phyloP scores from a whole-genome alignment of 1,140 invertebrate genomes.

The Heliothis subflexa region DNA sequence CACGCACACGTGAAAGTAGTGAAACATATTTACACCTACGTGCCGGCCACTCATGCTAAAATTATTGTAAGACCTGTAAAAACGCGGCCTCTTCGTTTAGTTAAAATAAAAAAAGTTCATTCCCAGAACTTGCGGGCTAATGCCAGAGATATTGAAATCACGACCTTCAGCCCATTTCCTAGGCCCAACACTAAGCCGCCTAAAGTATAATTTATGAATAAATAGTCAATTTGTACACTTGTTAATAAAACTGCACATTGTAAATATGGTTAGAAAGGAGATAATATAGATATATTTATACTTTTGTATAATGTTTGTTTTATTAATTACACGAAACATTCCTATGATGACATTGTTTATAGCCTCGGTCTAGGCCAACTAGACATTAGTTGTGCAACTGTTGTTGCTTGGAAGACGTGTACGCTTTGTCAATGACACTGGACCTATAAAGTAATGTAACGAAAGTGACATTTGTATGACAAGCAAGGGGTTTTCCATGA shows the following conservation, averaged over 20 bases:
- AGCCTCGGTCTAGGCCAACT: slow-evolving; percentile 37
- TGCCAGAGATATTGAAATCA: slow-evolving; percentile 68
- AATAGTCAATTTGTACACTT: slow-evolving; percentile 57
- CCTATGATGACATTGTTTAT: slow-evolving; percentile 12
- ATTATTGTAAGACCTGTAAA: slow-evolving; percentile 73
- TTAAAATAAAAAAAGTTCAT: slow-evolving; percentile 57
- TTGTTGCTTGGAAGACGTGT: slow-evolving; percentile 21
- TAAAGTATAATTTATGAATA: slow-evolving; percentile 59
- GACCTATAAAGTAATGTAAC: slow-evolving; percentile 41
- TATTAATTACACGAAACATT: slow-evolving; percentile 2
- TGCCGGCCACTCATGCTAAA: slow-evolving; percentile 65
- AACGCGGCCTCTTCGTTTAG: slow-evolving; percentile 56
- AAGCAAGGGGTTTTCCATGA: slow-evolving; percentile 41
- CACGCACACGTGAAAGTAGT: slow-evolving; percentile 61
- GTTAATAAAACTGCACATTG: slow-evolving; percentile 64
- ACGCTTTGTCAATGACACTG: slow-evolving; percentile 38
- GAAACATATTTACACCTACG: slow-evolving; percentile 70
- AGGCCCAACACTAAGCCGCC: slow-evolving; percentile 69
- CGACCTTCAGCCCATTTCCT: slow-evolving; percentile 69
- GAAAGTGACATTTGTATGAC: slow-evolving; percentile 46
- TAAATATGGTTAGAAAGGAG: slow-evolving; percentile 57
- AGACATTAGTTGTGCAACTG: slow-evolving; percentile 34
- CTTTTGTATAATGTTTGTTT: slow-evolving; percentile 51
- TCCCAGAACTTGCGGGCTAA: slow-evolving; percentile 59
- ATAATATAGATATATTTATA: slow-evolving; percentile 66